A percentile compares a stretch with the other conserved stretches of the same genome.
phyloP scores from a whole-genome alignment of 2,113 vertebrate species.

The Calyptommatus sinebrachiatus region DNA sequence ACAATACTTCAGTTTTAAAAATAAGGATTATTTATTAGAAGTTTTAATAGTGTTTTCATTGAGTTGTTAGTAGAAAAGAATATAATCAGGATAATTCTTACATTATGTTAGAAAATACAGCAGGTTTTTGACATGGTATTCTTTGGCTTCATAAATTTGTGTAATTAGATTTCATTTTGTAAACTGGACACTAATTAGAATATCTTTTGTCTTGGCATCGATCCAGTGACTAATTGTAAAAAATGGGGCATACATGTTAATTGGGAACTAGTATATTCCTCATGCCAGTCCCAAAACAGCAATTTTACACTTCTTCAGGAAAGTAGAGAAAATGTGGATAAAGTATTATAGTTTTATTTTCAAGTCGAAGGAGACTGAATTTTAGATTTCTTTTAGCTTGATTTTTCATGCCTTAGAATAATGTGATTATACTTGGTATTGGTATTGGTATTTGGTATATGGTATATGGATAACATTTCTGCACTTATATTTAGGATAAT shows the following conservation, averaged over 20 bases:
- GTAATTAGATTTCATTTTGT: constrained; percentile 59
- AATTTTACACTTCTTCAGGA: not conserved
- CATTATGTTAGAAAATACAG: constrained; percentile 34
- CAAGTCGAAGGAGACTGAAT: not conserved
- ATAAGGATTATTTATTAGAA: constrained; percentile 13
- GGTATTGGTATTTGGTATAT: not conserved
- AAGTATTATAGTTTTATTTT: not conserved
- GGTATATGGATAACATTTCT: not conserved
- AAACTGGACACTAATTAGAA: constrained; percentile 55
- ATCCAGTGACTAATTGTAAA: constrained; percentile 54
- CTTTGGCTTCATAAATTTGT: constrained; percentile 61
- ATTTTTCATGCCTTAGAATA: not conserved
- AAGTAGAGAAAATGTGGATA: not conserved
- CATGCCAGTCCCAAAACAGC: constrained; percentile 40
- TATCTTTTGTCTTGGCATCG: constrained; percentile 52
- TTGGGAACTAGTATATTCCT: constrained; percentile 39
- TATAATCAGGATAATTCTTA: constrained; percentile 38
- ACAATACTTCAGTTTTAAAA: not conserved
- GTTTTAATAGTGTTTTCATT: constrained; percentile 29
- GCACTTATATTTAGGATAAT: not conserved
- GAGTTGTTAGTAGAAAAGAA: constrained; percentile 27
- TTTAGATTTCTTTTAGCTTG: not conserved
- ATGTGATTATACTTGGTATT: not conserved
- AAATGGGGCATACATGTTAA: constrained; percentile 59
- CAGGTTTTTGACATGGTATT: constrained; percentile 42